Conservation (phyloP, 2,888 invertebrate genomes). For the Dendrolimus pini region DNA sequence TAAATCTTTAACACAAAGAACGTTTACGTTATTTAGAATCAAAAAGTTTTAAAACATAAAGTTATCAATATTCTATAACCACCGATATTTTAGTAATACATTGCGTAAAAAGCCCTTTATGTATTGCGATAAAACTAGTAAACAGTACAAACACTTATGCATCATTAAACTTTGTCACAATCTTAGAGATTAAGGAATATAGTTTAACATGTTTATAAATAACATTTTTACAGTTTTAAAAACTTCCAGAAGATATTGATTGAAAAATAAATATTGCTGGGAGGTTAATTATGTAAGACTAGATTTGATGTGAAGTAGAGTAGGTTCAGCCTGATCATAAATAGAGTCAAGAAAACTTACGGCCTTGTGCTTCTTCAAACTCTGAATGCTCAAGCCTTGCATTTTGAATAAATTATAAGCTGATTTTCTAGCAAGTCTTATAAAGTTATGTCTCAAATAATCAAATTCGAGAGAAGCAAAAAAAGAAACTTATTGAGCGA, state of each 20-base stretch:
- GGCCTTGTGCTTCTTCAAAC: slow-evolving; percentile 86
- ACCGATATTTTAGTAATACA: too few relatives aligned
- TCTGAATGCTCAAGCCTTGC: slow-evolving; percentile 83
- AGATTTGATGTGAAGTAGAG: slow-evolving; percentile 16
- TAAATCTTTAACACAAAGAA: too few relatives aligned
- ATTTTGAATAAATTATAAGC: slow-evolving; percentile 58
- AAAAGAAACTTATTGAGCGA: background rate
- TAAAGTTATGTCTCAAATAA: background rate
- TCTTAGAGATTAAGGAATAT: too few relatives aligned
- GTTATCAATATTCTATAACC: too few relatives aligned
- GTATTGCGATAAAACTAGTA: too few relatives aligned
- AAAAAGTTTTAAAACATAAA: too few relatives aligned
- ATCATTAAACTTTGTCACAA: too few relatives aligned
- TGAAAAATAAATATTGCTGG: slow-evolving; percentile 9
- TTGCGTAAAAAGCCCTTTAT: too few relatives aligned
- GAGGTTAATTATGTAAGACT: slow-evolving; percentile 71
- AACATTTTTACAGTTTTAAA: too few relatives aligned
- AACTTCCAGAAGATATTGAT: background rate
- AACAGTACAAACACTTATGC: too few relatives aligned
- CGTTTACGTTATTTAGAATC: too few relatives aligned
- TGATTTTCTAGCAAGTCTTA: background rate
- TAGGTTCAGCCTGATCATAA: slow-evolving; percentile 6
- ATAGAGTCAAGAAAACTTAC: slow-evolving; percentile 70
- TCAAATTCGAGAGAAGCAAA: background rate
- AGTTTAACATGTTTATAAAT: too few relatives aligned